Conservation (phyloP, 2,797 vertebrate species). For the Parauchenoglanis punctatus region DNA sequence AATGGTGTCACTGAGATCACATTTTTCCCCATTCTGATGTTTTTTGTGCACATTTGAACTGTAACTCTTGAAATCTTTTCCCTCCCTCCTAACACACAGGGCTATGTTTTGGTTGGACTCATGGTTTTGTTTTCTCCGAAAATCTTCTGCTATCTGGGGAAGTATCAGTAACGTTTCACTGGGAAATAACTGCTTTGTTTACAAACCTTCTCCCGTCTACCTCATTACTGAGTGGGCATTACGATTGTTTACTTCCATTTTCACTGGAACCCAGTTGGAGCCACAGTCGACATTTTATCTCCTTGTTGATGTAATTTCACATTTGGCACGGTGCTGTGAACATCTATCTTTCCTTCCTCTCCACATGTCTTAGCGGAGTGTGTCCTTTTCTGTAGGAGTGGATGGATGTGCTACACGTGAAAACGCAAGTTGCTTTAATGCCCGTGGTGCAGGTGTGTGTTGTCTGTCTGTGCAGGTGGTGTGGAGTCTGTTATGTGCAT, state of each 20-base stretch:
- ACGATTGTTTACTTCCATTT: slow-evolving; percentile 39
- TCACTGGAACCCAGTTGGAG: slow-evolving; percentile 11
- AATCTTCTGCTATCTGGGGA: slow-evolving; percentile 2
- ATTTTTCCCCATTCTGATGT: not conserved
- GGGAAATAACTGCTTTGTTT: slow-evolving; percentile 49
- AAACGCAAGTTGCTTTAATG: not conserved
- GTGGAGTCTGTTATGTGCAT: slow-evolving; percentile 29
- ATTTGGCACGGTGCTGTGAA: not conserved
- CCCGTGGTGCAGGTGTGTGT: slow-evolving; percentile 24
- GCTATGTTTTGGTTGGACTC: not conserved
- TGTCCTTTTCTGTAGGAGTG: not conserved
- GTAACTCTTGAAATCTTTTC: not conserved
- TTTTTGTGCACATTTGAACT: not conserved
- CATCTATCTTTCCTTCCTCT: not conserved
- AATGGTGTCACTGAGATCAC: not conserved
- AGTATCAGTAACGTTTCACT: slow-evolving; percentile 25
- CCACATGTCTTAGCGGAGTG: not conserved
- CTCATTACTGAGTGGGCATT: not conserved
- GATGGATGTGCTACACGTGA: slow-evolving; percentile 1
- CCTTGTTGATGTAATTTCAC: slow-evolving; percentile 36
- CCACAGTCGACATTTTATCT: slow-evolving; percentile 32
- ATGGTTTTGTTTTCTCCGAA: not conserved
- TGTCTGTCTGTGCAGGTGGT: slow-evolving; percentile 37
- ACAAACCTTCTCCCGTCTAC: slow-evolving; percentile 22
- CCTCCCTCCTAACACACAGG: not conserved